These are phyloP conservation scores for Philaenus spumarius DNA, from an alignment of 1,140 invertebrate genomes.

Conservation along the genomic window DNA sequence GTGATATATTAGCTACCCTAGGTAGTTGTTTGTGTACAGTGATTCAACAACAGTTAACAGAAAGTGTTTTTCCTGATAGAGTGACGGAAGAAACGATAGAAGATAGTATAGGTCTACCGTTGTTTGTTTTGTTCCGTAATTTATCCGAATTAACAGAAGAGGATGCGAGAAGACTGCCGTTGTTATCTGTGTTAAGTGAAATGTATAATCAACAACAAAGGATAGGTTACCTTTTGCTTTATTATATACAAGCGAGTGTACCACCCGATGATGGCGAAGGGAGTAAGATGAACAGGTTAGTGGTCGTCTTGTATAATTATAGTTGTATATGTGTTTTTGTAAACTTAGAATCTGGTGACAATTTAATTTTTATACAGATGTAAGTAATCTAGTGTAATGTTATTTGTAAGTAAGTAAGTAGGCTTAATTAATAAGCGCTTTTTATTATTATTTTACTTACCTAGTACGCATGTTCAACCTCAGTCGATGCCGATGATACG, in stretches of 20 bases:
- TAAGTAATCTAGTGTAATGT: too few species aligned
- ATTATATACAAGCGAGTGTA: conserved; percentile 71
- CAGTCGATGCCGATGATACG: too few species aligned
- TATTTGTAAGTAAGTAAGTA: too few species aligned
- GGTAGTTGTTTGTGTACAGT: conserved; percentile 46
- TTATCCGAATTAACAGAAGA: conserved; percentile 61
- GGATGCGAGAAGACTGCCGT: conserved; percentile 68
- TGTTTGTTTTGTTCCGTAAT: conserved; percentile 76
- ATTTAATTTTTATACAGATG: too few species aligned
- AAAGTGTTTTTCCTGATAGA: conserved; percentile 45
- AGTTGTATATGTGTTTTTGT: too few species aligned
- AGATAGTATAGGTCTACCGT: conserved; percentile 66
- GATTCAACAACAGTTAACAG: conserved; percentile 45
- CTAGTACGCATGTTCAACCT: too few species aligned
- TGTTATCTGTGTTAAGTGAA: conserved; percentile 65
- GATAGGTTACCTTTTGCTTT: conserved; percentile 80
- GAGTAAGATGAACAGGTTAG: conserved; percentile 25
- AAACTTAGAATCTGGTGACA: too few species aligned
- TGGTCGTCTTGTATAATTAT: too few species aligned
- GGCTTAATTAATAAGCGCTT: too few species aligned
- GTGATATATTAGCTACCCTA: conserved; percentile 49
- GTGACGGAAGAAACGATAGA: conserved; percentile 40
- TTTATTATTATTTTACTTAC: too few species aligned
- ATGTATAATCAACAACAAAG: conserved; percentile 62
- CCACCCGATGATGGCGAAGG: conserved; percentile 46